Evolutionary conservation across 2,888 invertebrate genomes (phyloP), one percentile per base, ranked within the genome.

Genomic region (Lepidochitona cinerea): DNA sequence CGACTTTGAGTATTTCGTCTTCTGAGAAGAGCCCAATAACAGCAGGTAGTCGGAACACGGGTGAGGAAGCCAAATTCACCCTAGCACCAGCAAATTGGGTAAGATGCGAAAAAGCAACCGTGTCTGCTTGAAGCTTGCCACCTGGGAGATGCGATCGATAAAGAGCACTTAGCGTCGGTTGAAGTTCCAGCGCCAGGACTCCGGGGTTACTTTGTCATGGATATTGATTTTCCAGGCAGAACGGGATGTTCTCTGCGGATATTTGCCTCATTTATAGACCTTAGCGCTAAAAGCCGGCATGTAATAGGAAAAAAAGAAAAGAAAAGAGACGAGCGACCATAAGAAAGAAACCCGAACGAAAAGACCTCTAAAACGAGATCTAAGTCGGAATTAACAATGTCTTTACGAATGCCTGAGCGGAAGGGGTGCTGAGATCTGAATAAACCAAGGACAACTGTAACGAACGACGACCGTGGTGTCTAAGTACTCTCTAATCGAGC

Each of bases 81-180:
- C 23, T 26, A 32, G 59, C 59, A 59, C 29, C 59, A 26, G 59
- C 59, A 59, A 59, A 59, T 59, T 59, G 59, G 59, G 29, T 29
- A 59, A 59, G 59, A 59, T 59, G 59, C 26, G 59, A 59, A 59
- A 59, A 59, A 59, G 59, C 59, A 59, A 59, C 59, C 32, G 32
- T 29, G 59, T 23, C 59, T 2, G 59, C 29, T 59, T 32, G 23
- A 26, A 14, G 4, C 32, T 29, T 23, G 59, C 59, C 59, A 59
- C 59, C 59, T 59, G 59, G 59, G 59, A 59, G 4, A 4, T 7
- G 7, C n/a, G 32, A 59, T 59, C 59, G 59, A 59, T 59, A 26
- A 26, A 29, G 59, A 59, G 59, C 59, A 59, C 59, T 59, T 59
- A 59, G 59, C 59, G 59, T 12, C 32, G 1, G 59, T 26, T 26